Evolutionary conservation across 2,888 invertebrate species (phyloP).

Genomic region (Lysandra bellargus): DNA sequence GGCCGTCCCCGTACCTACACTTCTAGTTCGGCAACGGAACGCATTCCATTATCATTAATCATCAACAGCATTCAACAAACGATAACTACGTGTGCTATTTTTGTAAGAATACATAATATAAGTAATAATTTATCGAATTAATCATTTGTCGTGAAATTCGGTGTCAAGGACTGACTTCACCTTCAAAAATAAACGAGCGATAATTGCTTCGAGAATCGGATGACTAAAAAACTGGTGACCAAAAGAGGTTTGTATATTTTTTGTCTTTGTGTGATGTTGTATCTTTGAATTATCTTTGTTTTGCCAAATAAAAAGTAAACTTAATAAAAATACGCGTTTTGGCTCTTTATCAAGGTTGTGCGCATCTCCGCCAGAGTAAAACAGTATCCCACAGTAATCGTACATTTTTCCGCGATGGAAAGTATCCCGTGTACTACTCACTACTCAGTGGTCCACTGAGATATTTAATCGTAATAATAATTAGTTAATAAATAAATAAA

Average conservation of each 20-base stretch:
- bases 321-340: no score
- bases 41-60: background rate
- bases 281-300: no score
- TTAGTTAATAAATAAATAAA: no score
- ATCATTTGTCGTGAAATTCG: background rate
- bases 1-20: conserved; percentile 1
- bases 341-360: no score
- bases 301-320: background rate
- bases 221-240: background rate
- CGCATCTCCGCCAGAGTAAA: no score
- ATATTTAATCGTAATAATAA: no score
- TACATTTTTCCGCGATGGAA: no score
- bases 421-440: no score
- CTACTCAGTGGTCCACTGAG: no score
- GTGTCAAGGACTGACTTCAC: background rate
- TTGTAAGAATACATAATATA: background rate
- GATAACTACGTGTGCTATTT: background rate
- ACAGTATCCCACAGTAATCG: no score
- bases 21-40: background rate
- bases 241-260: background rate
- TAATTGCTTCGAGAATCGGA: background rate
- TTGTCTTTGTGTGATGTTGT: background rate
- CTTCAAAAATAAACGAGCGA: background rate
- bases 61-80: background rate
- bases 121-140: background rate